Evolutionary conservation across 2,888 invertebrate species (phyloP), one percentile per base, ranked within the genome.

Genomic region (Mamestra brassicae): DNA sequence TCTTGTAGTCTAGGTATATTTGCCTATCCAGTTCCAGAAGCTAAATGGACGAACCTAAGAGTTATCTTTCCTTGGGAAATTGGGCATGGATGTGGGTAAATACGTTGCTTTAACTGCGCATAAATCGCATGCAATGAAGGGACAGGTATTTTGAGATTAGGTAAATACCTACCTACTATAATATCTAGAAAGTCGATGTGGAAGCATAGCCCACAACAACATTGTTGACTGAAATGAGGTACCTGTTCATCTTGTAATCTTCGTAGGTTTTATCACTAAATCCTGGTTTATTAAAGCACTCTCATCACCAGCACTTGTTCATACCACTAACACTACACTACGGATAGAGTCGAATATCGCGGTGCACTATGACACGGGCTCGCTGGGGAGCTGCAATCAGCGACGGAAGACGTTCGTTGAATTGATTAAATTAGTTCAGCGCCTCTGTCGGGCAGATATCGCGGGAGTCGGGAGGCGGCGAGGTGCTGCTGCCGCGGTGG

Each of bases 341-440:
- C 69, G 10, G 42, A 66, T 77, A 78, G 45, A 81, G 72, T 83
- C 64, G 38, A 83, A 78, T 83, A 78, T 65, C 38, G 60, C 71
- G 68, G 71, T 84, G 77, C 85, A 85, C 84, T 78, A 58, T 75
- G 65, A 74, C 74, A 74, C 74, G n/a, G 47, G 76, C 70, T 71
- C 74, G 71, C 52, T 78, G 60, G 79, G 80, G 88, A 86, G 83
- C 87, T 88, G 91, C 93, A 93, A 93, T 94, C 94, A 90, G 88
- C 92, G 91, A 91, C 94, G 95, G 95, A 94, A 93, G 92, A 92
- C 93, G 88, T 86, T 87, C 88, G 93, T 93, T 94, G 92, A 94
- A 93, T 94, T 95, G 94, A 96, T 95, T 94, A 93, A 96, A 96
- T 96, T 90, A 90, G 77, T 75, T 65, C 50, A 57, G 74, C 74